These are phyloP conservation scores for Gerris lacustris DNA, from an alignment of 2,888 invertebrate genomes.

Conservation along the genomic window DNA sequence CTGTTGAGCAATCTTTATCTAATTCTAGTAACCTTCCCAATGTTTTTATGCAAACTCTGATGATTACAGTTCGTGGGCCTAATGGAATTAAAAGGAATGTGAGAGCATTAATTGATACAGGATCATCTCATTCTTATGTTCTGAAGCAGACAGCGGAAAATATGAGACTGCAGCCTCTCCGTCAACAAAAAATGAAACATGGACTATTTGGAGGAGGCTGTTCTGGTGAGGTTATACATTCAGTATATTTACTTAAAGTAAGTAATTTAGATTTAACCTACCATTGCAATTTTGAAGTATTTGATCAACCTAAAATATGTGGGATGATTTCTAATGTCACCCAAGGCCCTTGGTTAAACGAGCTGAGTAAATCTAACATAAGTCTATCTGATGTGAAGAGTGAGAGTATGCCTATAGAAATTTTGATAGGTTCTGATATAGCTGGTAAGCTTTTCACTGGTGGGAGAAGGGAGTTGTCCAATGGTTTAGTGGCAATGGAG, in stretches of 20 bases:
- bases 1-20: not conserved
- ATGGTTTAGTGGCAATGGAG: constrained; percentile 15
- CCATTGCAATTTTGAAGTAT: constrained; percentile 26
- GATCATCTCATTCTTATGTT: not conserved
- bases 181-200: not conserved
- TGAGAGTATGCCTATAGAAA: constrained; percentile 22
- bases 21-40: not conserved
- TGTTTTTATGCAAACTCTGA: not conserved
- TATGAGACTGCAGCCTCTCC: not conserved
- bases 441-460: constrained; percentile 30
- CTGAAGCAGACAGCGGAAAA: not conserved
- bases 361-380: constrained; percentile 24
- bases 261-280: not conserved
- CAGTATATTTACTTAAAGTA: not conserved
- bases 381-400: constrained; percentile 16
- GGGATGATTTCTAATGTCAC: constrained; percentile 20
- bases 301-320: constrained; percentile 26
- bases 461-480: constrained; percentile 22
- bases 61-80: not conserved
- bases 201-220: too few relatives aligned
- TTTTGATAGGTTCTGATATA: constrained; percentile 31
- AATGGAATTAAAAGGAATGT: not conserved
- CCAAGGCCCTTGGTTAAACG: constrained; percentile 22
- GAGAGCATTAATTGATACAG: not conserved
- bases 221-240: not conserved